Evolutionary conservation across 2,888 invertebrate genomes (phyloP), one percentile per base, ranked within the genome.

Genomic region (Sisyra nigra): DNA sequence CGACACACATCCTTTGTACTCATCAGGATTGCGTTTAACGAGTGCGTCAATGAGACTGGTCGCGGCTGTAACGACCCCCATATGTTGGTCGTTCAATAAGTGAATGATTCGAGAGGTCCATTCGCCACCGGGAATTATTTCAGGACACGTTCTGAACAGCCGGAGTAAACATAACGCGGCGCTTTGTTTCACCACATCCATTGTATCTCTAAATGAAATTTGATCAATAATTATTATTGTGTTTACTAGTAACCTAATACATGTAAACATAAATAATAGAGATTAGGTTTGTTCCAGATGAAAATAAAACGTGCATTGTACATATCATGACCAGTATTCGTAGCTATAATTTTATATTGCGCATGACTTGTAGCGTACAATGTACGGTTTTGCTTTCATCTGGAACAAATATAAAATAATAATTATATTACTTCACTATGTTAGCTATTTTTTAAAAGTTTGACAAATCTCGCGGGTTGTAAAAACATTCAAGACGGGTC

Each of bases 81-180:
- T 87, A 60, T 98, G 97, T 59, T 97, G 94, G 65, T 98, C 98
- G 67, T 98, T 98, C 50, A 98, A 71, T 50, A 98, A 73, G 66
- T 98, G 98, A 53, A 99, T 94, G 52, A 99, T 97, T 47, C 98
- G 76, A 9, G 96, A 94, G 10, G 97, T 96, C 93, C 96, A 98
- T 66, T 99, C 98, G 42, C 92, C 92, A 51, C 92, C 89, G 32
- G 91, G 92, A 56, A 97, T 91, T 37, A 94, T 85, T 60, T 98
- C 97, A 46, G 92, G 93, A 42, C 87, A 88, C 47, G 94, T 93
- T 44, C 98, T 79, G 61, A 97, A 84, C 42, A 98, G 69, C 54
- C 96, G 78, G 48, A 98, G 68, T 47, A 99, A 72, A 60, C 98
- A 98, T 36, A 99, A 72, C 41, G 98, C 98, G 50, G 98, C 97